Base-by-base conservation (phyloP, 2,113 vertebrate genomes). In the Antechinus stuartii region DNA sequence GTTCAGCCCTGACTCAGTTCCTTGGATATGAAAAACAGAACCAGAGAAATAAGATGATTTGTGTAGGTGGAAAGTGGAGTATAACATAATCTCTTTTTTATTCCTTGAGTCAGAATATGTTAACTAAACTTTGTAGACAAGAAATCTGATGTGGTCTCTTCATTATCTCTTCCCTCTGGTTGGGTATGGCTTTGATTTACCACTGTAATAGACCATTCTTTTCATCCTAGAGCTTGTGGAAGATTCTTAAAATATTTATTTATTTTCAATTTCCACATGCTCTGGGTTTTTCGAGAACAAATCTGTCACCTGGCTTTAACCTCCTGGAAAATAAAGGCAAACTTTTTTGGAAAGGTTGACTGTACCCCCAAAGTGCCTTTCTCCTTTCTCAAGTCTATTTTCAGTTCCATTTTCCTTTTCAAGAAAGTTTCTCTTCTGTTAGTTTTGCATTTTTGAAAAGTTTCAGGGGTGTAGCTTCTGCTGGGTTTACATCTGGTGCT, bases 331-430 rank as follows among this genome's bases (percentile, higher is more conserved):
- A 46, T 30, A 54, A 12, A 35, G 54, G 55, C 12, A 7, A 1
- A 76, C 91, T 91, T 52, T 49, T 91, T n/a, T 95, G 91, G 30
- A 93, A 46, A 47, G 94, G 54, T 25, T 61, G 16, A 56, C 61
- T 56, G 53, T 3, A 49, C 27, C 54, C 57, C 3, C 14, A 27
- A 57, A 89, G 84, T 55, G 35, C 19, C 3, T 4, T 92, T 76
- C 84, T 54, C 0, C 23, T 49, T 42, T 42, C 0, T 0, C 8
- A 35, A 2, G 11, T 0, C 2, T 89, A 2, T 90, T 91, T 55
- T 9, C n/a, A 0, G 2, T 47, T 57, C 91, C 27, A 24, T 52
- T 93, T 93, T 91, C 22, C 47, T 26, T 35, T 92, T 76, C 22
- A 53, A 16, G 46, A 1, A 24, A 24, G 14, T 49, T 93, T 89